phyloP scores from a whole-genome alignment of 1,140 invertebrate genomes.

The Gryon sp. region DNA sequence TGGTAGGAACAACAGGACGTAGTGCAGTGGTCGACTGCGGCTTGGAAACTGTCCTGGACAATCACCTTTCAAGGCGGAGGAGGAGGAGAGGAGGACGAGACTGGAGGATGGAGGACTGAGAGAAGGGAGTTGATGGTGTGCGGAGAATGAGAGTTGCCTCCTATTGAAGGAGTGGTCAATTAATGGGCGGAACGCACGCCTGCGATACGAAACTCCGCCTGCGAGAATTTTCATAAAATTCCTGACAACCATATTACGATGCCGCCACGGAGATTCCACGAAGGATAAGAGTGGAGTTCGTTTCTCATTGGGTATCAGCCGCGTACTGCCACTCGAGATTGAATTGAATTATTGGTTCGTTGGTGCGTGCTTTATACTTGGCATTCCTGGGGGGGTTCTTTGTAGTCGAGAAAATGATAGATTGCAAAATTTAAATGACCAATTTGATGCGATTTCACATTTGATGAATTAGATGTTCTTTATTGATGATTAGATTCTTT shows the following conservation, averaged over 20 bases:
- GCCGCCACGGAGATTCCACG: constrained; percentile 49
- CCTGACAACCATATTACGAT: constrained; percentile 64
- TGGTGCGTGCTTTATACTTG: constrained; percentile 29
- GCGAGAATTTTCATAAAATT: constrained; percentile 50
- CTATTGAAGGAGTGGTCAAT: constrained; percentile 23
- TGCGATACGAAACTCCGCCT: constrained; percentile 15
- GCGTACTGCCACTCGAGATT: constrained; percentile 51
- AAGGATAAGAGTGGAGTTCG: constrained; percentile 55
- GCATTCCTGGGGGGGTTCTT: constrained; percentile 2
- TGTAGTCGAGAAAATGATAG: not conserved
- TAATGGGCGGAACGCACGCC: constrained; percentile 47
- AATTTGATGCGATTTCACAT: constrained; percentile 13
- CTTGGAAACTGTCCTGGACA: constrained; percentile 76
- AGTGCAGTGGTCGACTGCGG: constrained; percentile 78
- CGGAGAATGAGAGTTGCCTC: constrained; percentile 18
- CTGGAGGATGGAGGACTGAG: constrained; percentile 34
- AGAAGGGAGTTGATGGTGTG: constrained; percentile 56
- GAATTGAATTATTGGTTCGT: constrained; percentile 62
- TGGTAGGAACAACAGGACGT: constrained; percentile 66
- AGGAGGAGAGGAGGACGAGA: constrained; percentile 47
- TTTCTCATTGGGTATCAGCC: constrained; percentile 60
- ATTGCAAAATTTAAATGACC: not conserved
- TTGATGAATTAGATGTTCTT: constrained; percentile 2
- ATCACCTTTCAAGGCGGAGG: constrained; percentile 69
- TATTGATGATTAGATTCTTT: constrained; percentile 5